Evolutionary conservation across 2,113 vertebrate species (phyloP).

Genomic region (Coracopsis vasa): DNA sequence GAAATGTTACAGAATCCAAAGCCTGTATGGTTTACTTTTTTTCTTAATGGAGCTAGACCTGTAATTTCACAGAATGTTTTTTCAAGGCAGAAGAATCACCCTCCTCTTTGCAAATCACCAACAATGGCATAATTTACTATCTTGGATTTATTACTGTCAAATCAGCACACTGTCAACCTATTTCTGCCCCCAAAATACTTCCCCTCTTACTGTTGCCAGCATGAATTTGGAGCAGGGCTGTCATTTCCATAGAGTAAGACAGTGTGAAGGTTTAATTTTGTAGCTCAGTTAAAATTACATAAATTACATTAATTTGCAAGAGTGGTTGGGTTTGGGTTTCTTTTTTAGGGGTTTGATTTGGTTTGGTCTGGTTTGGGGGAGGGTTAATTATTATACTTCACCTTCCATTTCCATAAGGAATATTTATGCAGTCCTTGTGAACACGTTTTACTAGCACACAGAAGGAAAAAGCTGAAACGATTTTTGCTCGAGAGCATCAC

Average conservation of each 20-base stretch:
- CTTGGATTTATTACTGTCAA: slow-evolving; percentile 46
- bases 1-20: neutral
- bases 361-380: neutral
- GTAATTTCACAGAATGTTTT: slow-evolving; percentile 16
- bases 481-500: neutral
- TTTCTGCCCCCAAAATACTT: slow-evolving; percentile 1
- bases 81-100: slow-evolving; percentile 34
- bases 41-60: slow-evolving; percentile 20
- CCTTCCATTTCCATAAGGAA: slow-evolving; percentile 12
- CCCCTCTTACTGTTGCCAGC: neutral
- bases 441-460: neutral
- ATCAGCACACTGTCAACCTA: slow-evolving; percentile 14
- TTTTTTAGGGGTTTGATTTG: neutral
- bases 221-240: neutral
- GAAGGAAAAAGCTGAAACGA: neutral
- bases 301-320: neutral
- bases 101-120: slow-evolving; percentile 41
- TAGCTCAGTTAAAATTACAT: neutral
- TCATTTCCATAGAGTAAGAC: neutral
- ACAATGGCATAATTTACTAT: neutral
- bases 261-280: neutral
- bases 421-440: slow-evolving; percentile 36
- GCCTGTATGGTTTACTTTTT: neutral
- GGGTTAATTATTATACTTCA: slow-evolving; percentile 18
- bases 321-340: neutral